Percentiles rank a stretch among this genome's conserved stretches.
phyloP scores from a whole-genome alignment of 2,888 invertebrate species.

The Sinotaia quadrata region DNA sequence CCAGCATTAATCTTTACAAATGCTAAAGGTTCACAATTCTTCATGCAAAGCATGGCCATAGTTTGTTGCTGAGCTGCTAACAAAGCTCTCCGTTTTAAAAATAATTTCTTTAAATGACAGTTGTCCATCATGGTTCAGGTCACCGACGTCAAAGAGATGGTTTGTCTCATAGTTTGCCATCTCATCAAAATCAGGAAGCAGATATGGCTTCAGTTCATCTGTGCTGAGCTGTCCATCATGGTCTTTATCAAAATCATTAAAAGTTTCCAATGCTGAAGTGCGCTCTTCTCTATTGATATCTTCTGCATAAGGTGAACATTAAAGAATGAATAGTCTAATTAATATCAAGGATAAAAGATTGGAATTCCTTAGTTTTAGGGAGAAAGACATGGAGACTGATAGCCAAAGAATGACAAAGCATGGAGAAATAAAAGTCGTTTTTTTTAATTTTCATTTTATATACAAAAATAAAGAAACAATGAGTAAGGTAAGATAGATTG shows the following conservation, averaged over 20 bases:
- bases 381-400: no score
- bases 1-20: no score
- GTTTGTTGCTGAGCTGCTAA: slow-evolving; percentile 98
- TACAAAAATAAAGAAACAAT: no score
- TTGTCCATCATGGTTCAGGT: slow-evolving; percentile 80
- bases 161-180: slow-evolving; percentile 91
- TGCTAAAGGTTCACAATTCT: no score
- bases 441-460: no score
- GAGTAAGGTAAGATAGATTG: no score
- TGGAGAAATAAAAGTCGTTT: no score
- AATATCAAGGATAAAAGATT: no score
- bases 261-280: slow-evolving; percentile 59
- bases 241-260: slow-evolving; percentile 81
- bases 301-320: slow-evolving; percentile 37
- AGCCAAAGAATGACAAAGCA: no score
- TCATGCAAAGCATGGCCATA: slow-evolving; percentile 95
- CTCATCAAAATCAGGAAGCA: slow-evolving; percentile 85
- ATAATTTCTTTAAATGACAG: slow-evolving; percentile 91
- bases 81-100: slow-evolving; percentile 94
- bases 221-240: slow-evolving; percentile 85
- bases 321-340: no score
- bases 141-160: slow-evolving; percentile 81
- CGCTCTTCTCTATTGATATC: slow-evolving; percentile 52
- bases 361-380: no score
- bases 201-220: slow-evolving; percentile 89